Evolutionary conservation across 1,140 invertebrate species (phyloP).

Genomic region (Aphis gossypii): DNA sequence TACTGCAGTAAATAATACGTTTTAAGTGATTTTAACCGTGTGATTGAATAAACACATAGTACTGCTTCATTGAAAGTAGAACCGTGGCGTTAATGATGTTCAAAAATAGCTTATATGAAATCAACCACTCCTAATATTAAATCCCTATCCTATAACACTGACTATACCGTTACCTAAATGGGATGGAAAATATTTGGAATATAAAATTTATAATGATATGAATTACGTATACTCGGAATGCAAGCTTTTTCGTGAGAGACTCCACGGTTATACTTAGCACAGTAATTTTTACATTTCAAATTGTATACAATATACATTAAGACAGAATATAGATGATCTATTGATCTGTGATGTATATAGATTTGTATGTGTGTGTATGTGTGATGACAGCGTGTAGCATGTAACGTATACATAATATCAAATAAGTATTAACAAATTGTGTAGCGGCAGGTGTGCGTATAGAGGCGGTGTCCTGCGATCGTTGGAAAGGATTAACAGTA

Average conservation of each 20-base stretch:
- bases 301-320: not conserved
- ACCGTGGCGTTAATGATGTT: not conserved
- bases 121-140: too few species aligned
- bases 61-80: not conserved
- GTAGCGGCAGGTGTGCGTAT: not conserved
- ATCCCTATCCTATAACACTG: too few species aligned
- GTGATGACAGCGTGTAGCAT: not conserved
- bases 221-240: not conserved
- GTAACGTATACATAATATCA: not conserved
- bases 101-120: too few species aligned
- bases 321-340: not conserved
- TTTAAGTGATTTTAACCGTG: not conserved
- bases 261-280: not conserved
- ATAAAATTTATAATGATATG: not conserved
- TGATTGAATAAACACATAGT: not conserved
- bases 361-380: too few species aligned
- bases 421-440: not conserved
- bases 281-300: not conserved
- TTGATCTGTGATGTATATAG: not conserved
- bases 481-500: constrained; percentile 30
- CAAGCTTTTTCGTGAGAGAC: not conserved
- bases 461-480: not conserved
- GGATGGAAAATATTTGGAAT: not conserved
- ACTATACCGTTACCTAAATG: not conserved
- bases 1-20: not conserved